Evolutionary conservation across 2,113 vertebrate genomes (phyloP).

Genomic region (Tachysurus vachellii): DNA sequence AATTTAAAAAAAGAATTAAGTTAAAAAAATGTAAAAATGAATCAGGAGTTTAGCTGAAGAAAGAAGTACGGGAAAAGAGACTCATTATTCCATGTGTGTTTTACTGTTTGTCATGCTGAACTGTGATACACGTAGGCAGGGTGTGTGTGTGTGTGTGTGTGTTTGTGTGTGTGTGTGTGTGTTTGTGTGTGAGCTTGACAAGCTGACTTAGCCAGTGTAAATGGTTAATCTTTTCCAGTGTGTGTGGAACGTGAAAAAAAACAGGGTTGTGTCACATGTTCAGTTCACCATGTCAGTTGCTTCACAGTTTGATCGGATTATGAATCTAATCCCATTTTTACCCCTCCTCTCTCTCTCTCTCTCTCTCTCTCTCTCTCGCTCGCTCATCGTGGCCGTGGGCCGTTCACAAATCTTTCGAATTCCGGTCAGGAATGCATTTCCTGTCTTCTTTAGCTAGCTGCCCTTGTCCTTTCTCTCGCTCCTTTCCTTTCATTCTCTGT

Average conservation of each 20-base stretch:
- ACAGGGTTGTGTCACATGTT: background rate
- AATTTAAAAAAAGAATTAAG: no score
- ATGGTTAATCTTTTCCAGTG: background rate
- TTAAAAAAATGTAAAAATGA: no score
- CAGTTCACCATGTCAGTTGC: background rate
- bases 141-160: conserved; percentile 13
- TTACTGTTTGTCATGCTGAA: background rate
- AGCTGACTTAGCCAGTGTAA: background rate
- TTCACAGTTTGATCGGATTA: conserved; percentile 23
- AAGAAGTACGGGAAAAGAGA: no score
- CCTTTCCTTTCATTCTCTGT: background rate
- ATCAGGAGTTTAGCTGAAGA: no score
- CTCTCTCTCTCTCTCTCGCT: background rate
- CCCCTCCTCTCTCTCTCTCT: background rate
- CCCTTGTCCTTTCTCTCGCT: conserved; percentile 28
- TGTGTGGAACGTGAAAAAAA: background rate
- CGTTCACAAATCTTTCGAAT: conserved; percentile 1
- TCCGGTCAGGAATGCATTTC: conserved; percentile 2
- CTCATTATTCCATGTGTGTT: conserved; percentile 14
- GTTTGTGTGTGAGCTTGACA: background rate
- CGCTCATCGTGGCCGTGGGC: background rate
- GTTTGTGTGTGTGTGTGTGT: conserved; percentile 21
- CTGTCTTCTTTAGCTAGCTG: conserved; percentile 33
- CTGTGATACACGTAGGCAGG: background rate
- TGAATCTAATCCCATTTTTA: background rate